Base-by-base conservation (phyloP, 2,888 invertebrate species). In the Heteromyza rotundicornis region DNA sequence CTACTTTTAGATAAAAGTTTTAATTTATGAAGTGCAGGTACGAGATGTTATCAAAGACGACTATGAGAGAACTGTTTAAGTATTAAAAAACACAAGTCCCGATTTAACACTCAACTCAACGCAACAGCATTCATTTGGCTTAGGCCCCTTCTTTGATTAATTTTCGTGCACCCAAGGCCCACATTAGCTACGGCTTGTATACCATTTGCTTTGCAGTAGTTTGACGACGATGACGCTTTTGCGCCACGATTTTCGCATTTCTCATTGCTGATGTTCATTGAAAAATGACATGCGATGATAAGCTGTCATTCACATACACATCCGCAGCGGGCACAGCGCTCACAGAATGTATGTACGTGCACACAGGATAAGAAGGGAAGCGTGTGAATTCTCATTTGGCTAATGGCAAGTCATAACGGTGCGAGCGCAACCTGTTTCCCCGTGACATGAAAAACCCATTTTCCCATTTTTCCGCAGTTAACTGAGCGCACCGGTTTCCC, bases 361-460 rank as follows among this genome's bases (percentile, higher is more conserved):
- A 27, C 27, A 27, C 14, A 50, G 32, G 22, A 57, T 1, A 50
- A 27, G 27, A 57, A 57, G 35, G 56, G 56, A 56, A 50, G 50
- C 50, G 35, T 19, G 50, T 50, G 57, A 60, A 63, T 63, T 57
- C 57, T 60, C 63, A 63, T 63, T 63, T 63, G 32, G 57, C 55
- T 63, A 63, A 63, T 63, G 60, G 57, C 54, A 40, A n/a, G 14
- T 10, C 40, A 40, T 40, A 40, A 40, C 40, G 16, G 40, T 40
- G 40, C 40, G 27, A 27, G 27, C n/a, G 32, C 40, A 40, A 40
- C 40, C 40, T 40, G 40, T 40, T 40, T n/a, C 40, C 35, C n/a
- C n/a, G n/a, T 60, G 57, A 0, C 44, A 57, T 58, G 68, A 68
- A 68, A 68, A 64, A 64, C 68, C 59, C 65, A 73, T 74, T 73